phyloP scores from a whole-genome alignment of 2,888 invertebrate species.

The Nomada flava region DNA sequence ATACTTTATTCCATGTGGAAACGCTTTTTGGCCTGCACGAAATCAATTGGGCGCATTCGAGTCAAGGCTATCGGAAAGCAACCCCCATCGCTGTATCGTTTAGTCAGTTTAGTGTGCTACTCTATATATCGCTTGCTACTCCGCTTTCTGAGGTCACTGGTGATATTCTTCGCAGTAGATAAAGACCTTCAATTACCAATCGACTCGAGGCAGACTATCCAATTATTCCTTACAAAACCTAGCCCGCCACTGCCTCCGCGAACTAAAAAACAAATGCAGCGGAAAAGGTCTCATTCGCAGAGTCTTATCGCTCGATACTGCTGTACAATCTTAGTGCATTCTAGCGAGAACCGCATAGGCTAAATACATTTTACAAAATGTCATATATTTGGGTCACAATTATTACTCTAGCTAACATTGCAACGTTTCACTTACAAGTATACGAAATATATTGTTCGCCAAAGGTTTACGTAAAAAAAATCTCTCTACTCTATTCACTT shows the following conservation, averaged over 20 bases:
- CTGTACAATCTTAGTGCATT: too few relatives aligned
- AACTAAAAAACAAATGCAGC: not conserved
- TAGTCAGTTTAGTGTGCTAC: not conserved
- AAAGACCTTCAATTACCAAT: not conserved
- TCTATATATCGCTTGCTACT: not conserved
- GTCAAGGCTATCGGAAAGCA: slow-evolving; percentile 16
- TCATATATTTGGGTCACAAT: too few relatives aligned
- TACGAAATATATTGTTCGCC: too few relatives aligned
- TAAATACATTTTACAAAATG: too few relatives aligned
- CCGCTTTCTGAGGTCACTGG: not conserved
- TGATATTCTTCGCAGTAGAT: slow-evolving; percentile 9
- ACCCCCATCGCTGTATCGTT: not conserved
- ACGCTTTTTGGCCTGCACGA: not conserved
- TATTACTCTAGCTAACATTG: too few relatives aligned
- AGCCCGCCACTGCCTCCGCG: not conserved
- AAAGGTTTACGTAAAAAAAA: too few relatives aligned
- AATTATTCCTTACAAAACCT: not conserved
- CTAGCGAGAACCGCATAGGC: too few relatives aligned
- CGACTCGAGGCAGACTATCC: not conserved
- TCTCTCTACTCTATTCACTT: not conserved
- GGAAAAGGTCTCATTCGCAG: too few relatives aligned
- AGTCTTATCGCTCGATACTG: too few relatives aligned
- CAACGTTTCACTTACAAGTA: too few relatives aligned
- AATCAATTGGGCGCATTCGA: slow-evolving; percentile 13
- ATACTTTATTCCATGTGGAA: not conserved